These are phyloP conservation scores for Aepyceros melampus DNA, from an alignment of 2,113 vertebrate species.

Conservation along the genomic window DNA sequence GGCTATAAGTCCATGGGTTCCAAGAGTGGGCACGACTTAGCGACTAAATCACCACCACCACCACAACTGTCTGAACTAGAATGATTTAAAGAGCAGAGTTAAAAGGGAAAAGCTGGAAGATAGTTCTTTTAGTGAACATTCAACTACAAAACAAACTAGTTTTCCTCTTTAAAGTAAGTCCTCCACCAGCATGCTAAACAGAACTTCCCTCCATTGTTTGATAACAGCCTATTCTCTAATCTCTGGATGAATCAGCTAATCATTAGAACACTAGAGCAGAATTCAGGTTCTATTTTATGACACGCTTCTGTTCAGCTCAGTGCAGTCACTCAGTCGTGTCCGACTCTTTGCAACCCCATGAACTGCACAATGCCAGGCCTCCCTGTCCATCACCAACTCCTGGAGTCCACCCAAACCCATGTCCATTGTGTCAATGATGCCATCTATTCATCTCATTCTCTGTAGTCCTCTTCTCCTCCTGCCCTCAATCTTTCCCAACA, in stretches of 20 bases:
- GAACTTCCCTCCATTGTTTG: background rate
- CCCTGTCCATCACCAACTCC: background rate
- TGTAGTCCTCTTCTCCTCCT: background rate
- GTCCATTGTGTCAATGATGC: background rate
- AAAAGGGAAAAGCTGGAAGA: background rate
- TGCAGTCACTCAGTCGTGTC: background rate
- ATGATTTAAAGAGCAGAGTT: background rate
- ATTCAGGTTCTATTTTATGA: background rate
- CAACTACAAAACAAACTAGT: background rate
- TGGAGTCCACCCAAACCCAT: background rate
- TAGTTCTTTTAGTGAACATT: background rate
- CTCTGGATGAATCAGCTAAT: background rate
- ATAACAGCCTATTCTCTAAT: background rate
- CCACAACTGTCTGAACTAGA: background rate
- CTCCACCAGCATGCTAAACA: background rate
- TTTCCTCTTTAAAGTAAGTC: background rate
- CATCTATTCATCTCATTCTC: background rate
- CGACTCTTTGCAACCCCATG: rapidly evolving
- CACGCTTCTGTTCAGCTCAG: background rate
- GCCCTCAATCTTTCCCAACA: background rate
- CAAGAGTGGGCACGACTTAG: background rate
- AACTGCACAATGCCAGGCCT: background rate
- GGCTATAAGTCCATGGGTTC: background rate
- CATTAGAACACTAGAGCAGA: background rate
- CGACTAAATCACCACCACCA: background rate